phyloP scores from a whole-genome alignment of 2,113 vertebrate species.

The Rutilus rutilus region DNA sequence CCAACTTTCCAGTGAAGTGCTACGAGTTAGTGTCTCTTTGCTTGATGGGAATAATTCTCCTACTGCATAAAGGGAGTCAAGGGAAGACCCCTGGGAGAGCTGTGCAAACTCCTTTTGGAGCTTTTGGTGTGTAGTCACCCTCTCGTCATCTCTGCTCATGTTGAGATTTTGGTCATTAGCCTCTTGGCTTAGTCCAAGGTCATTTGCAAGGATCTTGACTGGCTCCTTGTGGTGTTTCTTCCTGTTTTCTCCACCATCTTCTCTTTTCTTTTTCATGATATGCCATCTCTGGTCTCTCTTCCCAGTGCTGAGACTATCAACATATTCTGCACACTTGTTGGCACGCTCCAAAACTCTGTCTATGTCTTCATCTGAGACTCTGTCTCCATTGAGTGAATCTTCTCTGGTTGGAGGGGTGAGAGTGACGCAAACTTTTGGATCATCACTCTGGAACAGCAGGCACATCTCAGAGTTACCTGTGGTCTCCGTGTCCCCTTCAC shows the following conservation, averaged over 20 bases:
- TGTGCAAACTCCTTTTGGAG: conserved; percentile 65
- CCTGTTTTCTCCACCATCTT: conserved; percentile 65
- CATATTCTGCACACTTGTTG: conserved; percentile 58
- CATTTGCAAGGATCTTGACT: conserved; percentile 81
- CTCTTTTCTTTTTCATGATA: conserved; percentile 71
- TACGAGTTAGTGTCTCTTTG: conserved; percentile 85
- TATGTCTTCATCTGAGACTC: conserved; percentile 56
- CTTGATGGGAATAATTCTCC: conserved; percentile 84
- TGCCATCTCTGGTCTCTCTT: conserved; percentile 39
- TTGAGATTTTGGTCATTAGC: conserved; percentile 65
- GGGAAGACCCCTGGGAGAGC: conserved; percentile 85
- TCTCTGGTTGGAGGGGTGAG: conserved; percentile 34
- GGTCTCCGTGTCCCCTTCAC: conserved; percentile 87
- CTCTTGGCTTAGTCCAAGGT: conserved; percentile 74
- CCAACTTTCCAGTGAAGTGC: conserved; percentile 90
- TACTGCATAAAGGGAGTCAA: conserved; percentile 89
- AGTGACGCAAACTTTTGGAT: conserved; percentile 22
- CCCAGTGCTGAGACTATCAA: conserved; percentile 49
- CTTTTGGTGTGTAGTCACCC: conserved; percentile 51
- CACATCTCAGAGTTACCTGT: conserved; percentile 81
- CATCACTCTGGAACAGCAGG: conserved; percentile 72
- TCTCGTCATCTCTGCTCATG: conserved; percentile 61
- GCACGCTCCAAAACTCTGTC: conserved; percentile 59
- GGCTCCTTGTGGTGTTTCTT: conserved; percentile 75
- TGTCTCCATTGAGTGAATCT: conserved; percentile 42